Evolutionary conservation across 2,797 vertebrate species (phyloP).

Genomic region (Spinus pinus): DNA sequence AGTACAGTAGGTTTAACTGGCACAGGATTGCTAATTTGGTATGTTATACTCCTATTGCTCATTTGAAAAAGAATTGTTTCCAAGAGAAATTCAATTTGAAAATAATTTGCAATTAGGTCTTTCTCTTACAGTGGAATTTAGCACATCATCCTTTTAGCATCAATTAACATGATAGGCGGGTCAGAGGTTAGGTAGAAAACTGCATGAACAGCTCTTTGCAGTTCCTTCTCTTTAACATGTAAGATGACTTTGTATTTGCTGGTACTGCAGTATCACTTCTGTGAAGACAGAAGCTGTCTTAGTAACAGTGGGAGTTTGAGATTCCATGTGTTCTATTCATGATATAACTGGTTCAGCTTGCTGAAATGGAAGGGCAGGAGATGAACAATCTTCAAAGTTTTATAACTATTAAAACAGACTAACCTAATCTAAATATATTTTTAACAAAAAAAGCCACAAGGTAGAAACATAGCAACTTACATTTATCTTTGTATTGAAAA

Average conservation of each 20-base stretch:
- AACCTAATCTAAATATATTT: background rate
- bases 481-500: conserved; percentile 93
- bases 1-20: background rate
- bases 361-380: background rate
- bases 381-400: background rate
- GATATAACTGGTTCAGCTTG: background rate
- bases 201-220: background rate
- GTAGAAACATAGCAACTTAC: conserved; percentile 77
- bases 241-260: background rate
- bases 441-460: background rate
- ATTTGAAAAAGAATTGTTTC: background rate
- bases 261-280: background rate
- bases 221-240: background rate
- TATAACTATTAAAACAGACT: background rate
- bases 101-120: background rate
- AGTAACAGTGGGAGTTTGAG: background rate
- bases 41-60: background rate
- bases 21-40: background rate
- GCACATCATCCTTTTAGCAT: background rate
- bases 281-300: background rate
- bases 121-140: background rate
- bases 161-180: background rate
- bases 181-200: background rate
- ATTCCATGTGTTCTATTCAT: background rate
- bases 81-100: background rate